These are phyloP conservation scores for Drosophila jambulina DNA, from an alignment of 1,140 invertebrate genomes.

Conservation along the genomic window DNA sequence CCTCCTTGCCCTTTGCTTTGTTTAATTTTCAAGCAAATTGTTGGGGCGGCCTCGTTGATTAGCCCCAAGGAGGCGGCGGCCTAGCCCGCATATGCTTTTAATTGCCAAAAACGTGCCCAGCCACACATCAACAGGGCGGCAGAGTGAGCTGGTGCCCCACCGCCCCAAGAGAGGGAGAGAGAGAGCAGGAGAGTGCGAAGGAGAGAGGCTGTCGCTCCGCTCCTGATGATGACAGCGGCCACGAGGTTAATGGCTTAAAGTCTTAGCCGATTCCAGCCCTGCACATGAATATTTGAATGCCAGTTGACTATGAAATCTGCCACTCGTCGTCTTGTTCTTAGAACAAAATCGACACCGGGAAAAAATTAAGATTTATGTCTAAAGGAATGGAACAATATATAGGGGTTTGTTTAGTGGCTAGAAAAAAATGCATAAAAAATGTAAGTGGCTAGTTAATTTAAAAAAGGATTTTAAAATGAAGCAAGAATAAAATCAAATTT, in stretches of 20 bases:
- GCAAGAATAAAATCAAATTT: not conserved
- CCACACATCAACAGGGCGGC: slow-evolving; percentile 57
- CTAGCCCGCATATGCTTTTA: slow-evolving; percentile 78
- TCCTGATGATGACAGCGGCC: slow-evolving; percentile 58
- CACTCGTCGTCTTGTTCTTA: slow-evolving; percentile 16
- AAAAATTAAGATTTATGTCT: not conserved
- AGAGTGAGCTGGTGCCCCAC: slow-evolving; percentile 1
- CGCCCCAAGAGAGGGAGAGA: slow-evolving; percentile 5
- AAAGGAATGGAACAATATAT: not conserved
- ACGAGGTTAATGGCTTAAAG: slow-evolving; percentile 69
- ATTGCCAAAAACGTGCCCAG: slow-evolving; percentile 67
- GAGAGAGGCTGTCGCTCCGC: slow-evolving; percentile 14
- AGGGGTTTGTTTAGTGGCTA: not conserved
- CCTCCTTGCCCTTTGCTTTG: slow-evolving; percentile 52
- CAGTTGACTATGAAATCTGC: slow-evolving; percentile 57
- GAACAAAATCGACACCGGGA: not conserved
- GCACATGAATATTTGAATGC: slow-evolving; percentile 64
- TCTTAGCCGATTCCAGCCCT: slow-evolving; percentile 54
- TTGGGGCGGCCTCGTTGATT: slow-evolving; percentile 72
- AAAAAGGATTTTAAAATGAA: not conserved
- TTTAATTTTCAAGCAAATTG: slow-evolving; percentile 73
- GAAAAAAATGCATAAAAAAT: no score
- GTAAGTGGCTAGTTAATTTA: not conserved
- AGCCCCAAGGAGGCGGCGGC: slow-evolving; percentile 60
- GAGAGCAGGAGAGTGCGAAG: not conserved